Evolutionary conservation across 1,140 invertebrate species (phyloP), one percentile per base, ranked within the genome.

Genomic region (Leptestheria dahalacensis): DNA sequence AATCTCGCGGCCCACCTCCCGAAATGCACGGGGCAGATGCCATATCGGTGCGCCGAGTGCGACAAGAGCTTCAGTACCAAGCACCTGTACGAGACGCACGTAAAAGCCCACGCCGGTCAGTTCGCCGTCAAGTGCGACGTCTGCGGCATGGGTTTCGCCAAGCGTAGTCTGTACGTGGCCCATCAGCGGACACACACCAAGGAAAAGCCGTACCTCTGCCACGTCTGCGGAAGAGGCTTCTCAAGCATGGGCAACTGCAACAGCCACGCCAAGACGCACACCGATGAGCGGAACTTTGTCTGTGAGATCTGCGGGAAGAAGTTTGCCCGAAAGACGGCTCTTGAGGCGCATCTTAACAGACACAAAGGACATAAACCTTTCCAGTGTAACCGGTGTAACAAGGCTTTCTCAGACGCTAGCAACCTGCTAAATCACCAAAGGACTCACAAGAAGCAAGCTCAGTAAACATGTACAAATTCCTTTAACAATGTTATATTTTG

Each of bases 361-460:
- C 58, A 60, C 25, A 50, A 18, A 21, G 48, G 85, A 2, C 89
- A 92, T 68, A 98, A 98, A 74, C 92, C 95, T 70, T 97, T 91
- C 74, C 84, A 87, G 69, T 99, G 96, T 71, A 79, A 84, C 63
- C 79, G 88, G 50, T 99, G 96, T 74, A 86, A 91, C 73, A 97
- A 97, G 74, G 86, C 89, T 12, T 99, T 99, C 29, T 12, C 26
- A 20, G 48, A 46, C n/a, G 50, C 41, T 21, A 55, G 24, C 49
- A 60, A 52, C 28, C 15, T 53, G 20, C 28, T 59, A 25, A 48
- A 59, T 21, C 48, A 49, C 15, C 26, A 48, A 15, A 50, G 49
- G 20, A 50, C 46, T 18, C 46, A 59, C 21, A 59, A 59, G 3
- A 59, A 23, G 33, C 6, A 41, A 15, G 15, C 6, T 41, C 33